phyloP scores from a whole-genome alignment of 2,113 vertebrate genomes.

The Forbesichthys agassizii region DNA sequence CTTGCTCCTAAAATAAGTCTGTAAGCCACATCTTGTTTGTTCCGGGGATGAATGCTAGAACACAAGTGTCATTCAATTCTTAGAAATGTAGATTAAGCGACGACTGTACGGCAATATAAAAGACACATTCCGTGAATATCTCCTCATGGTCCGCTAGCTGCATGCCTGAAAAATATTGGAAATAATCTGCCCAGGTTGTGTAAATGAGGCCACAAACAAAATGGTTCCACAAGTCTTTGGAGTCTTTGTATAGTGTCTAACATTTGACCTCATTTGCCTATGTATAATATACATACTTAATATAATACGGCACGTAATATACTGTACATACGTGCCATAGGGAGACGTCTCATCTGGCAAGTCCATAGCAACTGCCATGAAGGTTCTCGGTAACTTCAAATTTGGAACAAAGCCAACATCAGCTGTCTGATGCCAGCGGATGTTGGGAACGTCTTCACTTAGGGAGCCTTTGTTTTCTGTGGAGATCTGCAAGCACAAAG shows the following conservation, averaged over 20 bases:
- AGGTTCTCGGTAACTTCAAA: constrained; percentile 81
- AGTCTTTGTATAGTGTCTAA: not conserved
- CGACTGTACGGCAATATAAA: no score
- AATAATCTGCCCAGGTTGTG: no score
- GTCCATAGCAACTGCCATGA: constrained; percentile 92
- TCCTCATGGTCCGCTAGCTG: no score
- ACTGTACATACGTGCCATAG: constrained; percentile 76
- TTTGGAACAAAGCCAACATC: constrained; percentile 85
- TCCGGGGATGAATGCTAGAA: constrained; percentile 85
- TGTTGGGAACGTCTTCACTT: constrained; percentile 70
- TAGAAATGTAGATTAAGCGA: no score
- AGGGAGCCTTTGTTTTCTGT: constrained; percentile 46
- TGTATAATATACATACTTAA: constrained; percentile 64
- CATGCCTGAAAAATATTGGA: no score
- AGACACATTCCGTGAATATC: no score
- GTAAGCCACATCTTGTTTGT: constrained; percentile 85
- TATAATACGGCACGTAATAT: not conserved
- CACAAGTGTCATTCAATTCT: not conserved
- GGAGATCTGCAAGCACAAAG: constrained; percentile 73
- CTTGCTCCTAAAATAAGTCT: constrained; percentile 85
- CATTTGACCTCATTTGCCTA: not conserved
- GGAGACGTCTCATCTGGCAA: constrained; percentile 82
- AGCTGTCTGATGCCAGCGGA: constrained; percentile 94
- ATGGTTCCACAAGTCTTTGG: no score
- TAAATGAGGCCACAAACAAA: no score